These are phyloP conservation scores for Tortricodes alternella DNA, from an alignment of 2,888 invertebrate species.

Conservation along the genomic window DNA sequence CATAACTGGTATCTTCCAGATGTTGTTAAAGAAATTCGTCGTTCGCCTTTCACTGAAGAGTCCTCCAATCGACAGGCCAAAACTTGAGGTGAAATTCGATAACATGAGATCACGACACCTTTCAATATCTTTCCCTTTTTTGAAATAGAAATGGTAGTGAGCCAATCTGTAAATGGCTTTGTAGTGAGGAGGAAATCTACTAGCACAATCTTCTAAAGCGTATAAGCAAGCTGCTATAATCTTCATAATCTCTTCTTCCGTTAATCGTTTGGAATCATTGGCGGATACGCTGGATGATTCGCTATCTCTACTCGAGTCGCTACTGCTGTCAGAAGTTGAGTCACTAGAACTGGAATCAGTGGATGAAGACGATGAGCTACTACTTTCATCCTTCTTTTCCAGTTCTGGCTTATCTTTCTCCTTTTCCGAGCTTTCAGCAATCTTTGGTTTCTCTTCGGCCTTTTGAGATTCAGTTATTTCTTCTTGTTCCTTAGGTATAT, in stretches of 20 bases:
- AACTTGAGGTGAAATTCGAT: constrained; percentile 85
- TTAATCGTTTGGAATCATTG: constrained; percentile 62
- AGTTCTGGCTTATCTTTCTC: constrained; percentile 40
- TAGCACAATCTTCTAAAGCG: constrained; percentile 92
- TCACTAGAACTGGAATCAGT: constrained; percentile 83
- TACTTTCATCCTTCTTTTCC: constrained; percentile 57
- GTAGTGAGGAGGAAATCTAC: constrained; percentile 94
- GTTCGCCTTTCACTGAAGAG: constrained; percentile 93
- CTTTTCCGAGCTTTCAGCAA: constrained; percentile 45
- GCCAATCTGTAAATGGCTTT: constrained; percentile 95
- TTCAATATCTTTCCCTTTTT: constrained; percentile 85
- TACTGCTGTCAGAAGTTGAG: constrained; percentile 77
- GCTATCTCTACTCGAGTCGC: constrained; percentile 79
- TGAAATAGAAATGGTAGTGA: constrained; percentile 90
- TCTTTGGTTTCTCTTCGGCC: constrained; percentile 36
- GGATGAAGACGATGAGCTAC: constrained; percentile 67
- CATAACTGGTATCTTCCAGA: constrained; percentile 94
- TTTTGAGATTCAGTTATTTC: constrained; percentile 34
- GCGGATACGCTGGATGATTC: constrained; percentile 73
- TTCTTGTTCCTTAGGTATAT: constrained; percentile 31
- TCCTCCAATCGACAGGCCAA: constrained; percentile 88
- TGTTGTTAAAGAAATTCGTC: constrained; percentile 95
- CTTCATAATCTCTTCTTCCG: constrained; percentile 80
- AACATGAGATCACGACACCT: constrained; percentile 88
- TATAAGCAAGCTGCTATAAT: constrained; percentile 87